A percentile compares a stretch with the other conserved stretches of the same genome.
These are phyloP conservation scores for Falco punctatus DNA, from an alignment of 2,113 vertebrate genomes.

Conservation along the genomic window DNA sequence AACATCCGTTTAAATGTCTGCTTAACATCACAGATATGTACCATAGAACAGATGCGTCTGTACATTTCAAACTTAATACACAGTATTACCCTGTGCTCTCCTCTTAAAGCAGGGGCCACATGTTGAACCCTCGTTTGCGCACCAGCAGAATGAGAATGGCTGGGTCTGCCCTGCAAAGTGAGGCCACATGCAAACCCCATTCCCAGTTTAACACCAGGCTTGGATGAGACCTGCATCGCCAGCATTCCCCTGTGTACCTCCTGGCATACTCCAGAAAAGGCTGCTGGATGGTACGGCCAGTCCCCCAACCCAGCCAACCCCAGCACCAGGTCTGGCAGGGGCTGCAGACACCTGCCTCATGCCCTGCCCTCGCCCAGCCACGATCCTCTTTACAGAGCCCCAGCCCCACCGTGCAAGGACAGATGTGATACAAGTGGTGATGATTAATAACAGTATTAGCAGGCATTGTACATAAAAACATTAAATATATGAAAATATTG, in stretches of 20 bases:
- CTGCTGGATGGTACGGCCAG: fast-evolving
- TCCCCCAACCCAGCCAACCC: background rate
- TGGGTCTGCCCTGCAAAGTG: background rate
- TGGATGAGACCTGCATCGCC: background rate
- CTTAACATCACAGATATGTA: background rate
- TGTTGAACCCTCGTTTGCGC: background rate
- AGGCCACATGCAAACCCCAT: background rate
- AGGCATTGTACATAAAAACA: background rate
- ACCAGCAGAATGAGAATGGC: background rate
- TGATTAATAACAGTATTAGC: background rate
- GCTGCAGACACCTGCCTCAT: background rate
- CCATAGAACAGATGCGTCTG: background rate
- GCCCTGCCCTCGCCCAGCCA: fast-evolving
- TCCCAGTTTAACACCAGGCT: background rate
- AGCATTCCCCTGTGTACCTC: fast-evolving
- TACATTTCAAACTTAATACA: background rate
- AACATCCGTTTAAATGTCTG: background rate
- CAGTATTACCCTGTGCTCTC: background rate
- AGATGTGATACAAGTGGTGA: background rate
- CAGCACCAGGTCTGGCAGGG: fast-evolving
- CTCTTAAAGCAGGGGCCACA: background rate
- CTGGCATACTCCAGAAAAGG: background rate
- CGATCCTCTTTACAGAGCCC: background rate
- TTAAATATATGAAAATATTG: background rate
- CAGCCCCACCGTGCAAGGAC: too few species aligned